Evolutionary conservation across 2,113 vertebrate species (phyloP).

Genomic region (Etia nguti): DNA sequence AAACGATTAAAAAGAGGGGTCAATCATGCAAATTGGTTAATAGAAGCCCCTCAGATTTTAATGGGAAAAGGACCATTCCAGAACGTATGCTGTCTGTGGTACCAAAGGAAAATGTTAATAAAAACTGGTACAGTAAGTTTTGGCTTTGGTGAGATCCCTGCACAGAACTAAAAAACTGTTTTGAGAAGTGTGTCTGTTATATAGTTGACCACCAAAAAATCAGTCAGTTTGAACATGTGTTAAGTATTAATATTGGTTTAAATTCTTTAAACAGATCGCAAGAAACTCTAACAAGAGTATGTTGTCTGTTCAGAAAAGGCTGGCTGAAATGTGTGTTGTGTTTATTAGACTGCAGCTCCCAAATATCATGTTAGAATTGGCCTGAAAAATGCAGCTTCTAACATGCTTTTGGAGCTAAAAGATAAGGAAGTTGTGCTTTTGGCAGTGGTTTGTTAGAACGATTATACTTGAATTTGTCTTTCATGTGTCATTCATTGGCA

Average conservation of each 20-base stretch:
- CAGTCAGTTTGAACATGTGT: not conserved
- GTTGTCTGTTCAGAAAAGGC: rapidly evolving
- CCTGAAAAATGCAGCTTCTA: not conserved
- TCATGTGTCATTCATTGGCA: not conserved
- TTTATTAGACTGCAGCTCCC: not conserved
- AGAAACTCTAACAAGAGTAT: not conserved
- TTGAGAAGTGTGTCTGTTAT: rapidly evolving
- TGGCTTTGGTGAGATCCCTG: not conserved
- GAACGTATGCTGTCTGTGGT: not conserved
- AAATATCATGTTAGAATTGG: not conserved
- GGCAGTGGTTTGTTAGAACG: not conserved
- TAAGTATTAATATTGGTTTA: not conserved
- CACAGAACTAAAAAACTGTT: not conserved
- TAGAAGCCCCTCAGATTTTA: too few relatives aligned
- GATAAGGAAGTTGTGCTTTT: not conserved
- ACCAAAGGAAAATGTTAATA: not conserved
- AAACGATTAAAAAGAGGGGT: not conserved
- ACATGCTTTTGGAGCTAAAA: not conserved
- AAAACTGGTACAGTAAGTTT: not conserved
- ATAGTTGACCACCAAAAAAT: not conserved
- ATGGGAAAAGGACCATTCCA: not conserved
- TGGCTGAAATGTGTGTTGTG: not conserved
- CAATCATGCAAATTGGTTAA: too few relatives aligned
- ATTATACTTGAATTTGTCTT: not conserved
- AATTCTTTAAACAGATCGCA: not conserved